Conservation (phyloP, 2,888 invertebrate genomes). For the Petrolisthes cinctipes region DNA sequence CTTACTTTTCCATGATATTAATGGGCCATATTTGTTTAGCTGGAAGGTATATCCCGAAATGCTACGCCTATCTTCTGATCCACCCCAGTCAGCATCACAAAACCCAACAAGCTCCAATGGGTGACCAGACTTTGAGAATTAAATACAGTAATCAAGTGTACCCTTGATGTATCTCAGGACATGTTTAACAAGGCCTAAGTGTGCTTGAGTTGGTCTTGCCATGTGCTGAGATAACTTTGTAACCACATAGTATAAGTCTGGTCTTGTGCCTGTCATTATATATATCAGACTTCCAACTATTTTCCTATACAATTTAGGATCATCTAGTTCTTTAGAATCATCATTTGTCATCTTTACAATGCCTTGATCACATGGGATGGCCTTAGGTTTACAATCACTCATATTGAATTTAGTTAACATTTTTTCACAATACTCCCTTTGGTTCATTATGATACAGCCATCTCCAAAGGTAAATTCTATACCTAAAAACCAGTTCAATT, state of each 20-base stretch:
- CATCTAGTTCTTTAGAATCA: constrained; percentile 19
- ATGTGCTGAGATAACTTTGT: constrained; percentile 29
- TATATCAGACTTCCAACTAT: constrained; percentile 10
- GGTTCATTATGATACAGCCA: constrained; percentile 2
- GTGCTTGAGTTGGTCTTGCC: constrained; percentile 6
- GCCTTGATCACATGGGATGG: constrained; percentile 30
- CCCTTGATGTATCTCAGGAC: constrained; percentile 28
- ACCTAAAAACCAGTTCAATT: constrained; percentile 21
- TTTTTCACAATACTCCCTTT: background rate
- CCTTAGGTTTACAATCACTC: constrained; percentile 34
- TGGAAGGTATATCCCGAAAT: background rate
- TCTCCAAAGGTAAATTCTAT: background rate
- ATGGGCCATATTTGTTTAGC: background rate
- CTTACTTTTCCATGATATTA: constrained; percentile 13
- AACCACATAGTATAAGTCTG: constrained; percentile 29
- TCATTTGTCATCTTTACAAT: constrained; percentile 24
- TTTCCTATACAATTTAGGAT: constrained; percentile 17
- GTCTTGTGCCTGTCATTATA: constrained; percentile 20
- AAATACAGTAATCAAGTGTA: constrained; percentile 14
- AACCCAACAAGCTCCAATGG: constrained; percentile 12
- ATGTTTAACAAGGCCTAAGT: constrained; percentile 29
- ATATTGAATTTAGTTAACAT: constrained; percentile 22
- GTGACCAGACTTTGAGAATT: constrained; percentile 5
- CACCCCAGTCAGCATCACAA: constrained; percentile 9
- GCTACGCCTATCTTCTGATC: background rate